Percentiles rank a stretch among this genome's conserved stretches.
phyloP scores from a whole-genome alignment of 2,888 invertebrate genomes.

The Stenodema calcarata region DNA sequence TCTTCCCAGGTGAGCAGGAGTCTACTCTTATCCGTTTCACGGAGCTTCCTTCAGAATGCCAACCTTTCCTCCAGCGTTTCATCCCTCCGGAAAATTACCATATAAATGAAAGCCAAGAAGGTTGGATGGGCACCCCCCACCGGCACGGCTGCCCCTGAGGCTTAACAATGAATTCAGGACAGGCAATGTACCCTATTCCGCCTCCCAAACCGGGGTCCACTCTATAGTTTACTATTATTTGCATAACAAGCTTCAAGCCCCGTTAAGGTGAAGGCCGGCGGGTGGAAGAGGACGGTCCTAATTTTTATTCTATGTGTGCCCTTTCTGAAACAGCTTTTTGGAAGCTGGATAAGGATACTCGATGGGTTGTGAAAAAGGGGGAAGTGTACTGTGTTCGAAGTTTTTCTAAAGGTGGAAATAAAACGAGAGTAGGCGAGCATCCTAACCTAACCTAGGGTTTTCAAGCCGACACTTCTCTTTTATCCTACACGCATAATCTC shows the following conservation, averaged over 20 bases:
- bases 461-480: background rate
- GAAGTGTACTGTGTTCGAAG: background rate
- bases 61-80: background rate
- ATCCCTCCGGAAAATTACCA: conserved; percentile 7
- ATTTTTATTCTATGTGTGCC: conserved; percentile 12
- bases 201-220: conserved; percentile 8
- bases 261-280: background rate
- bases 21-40: conserved; percentile 3
- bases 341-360: background rate
- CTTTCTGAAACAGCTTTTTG: background rate
- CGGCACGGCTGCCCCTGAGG: background rate
- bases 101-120: conserved; percentile 19
- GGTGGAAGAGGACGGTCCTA: background rate
- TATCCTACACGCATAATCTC: background rate
- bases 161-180: conserved; percentile 20
- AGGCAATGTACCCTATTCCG: conserved; percentile 30
- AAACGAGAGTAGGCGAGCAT: background rate
- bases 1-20: background rate
- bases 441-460: background rate
- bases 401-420: background rate
- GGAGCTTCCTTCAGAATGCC: background rate
- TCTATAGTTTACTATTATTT: conserved; percentile 47
- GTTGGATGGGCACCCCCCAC: background rate
- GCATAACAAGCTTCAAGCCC: conserved; percentile 37
- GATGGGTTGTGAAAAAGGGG: conserved; percentile 1